Base-by-base conservation (phyloP, 2,797 vertebrate genomes). In the Mallotus villosus region DNA sequence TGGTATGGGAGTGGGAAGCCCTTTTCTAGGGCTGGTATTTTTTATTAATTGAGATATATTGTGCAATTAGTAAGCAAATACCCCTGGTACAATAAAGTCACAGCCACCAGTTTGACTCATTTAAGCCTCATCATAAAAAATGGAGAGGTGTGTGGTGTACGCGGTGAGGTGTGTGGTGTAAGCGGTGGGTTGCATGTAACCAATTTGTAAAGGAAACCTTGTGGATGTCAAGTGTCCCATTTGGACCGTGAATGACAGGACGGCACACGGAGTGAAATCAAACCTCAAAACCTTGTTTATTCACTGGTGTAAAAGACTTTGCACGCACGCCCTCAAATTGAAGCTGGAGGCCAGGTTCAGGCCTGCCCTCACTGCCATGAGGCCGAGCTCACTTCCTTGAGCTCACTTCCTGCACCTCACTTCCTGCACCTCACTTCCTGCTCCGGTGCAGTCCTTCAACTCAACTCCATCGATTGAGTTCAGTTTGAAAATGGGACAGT, bases 191-290 rank as follows among this genome's bases (percentile, higher is more conserved):
- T 71, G 64, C 75, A 70, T 85, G 86, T 84, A 85, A 87, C 74
- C 82, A 82, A 73, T 87, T 86, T 85, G 85, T 85, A 86, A 87
- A 75, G 64, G 81, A 85, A 84, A 83, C 79, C 76, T 76, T 51
- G 22, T n/a, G 67, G 70, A 77, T 71, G 37, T 46, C 53, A 60
- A 78, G 73, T 67, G 77, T 77, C 66, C 70, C 70, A 72, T 71
- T 66, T 71, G 64, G 46, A 63, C 72, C 74, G 58, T 73, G 79
- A 79, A 80, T 73, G 74, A 75, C 67, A 70, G 70, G 62, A 67
- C 72, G 73, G n/a, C 55, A 46, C 72, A 73, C 21, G 61, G 41
- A 16, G 61, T 82, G 79, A 85, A 83, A 87, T 83, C 69, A 80
- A 86, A 84, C 78, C 83, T 84, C 60, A 76, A 81, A 82, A 79